Evolutionary conservation across 2,888 invertebrate genomes (phyloP), one percentile per base, ranked within the genome.

Genomic region (Melieria omissa): DNA sequence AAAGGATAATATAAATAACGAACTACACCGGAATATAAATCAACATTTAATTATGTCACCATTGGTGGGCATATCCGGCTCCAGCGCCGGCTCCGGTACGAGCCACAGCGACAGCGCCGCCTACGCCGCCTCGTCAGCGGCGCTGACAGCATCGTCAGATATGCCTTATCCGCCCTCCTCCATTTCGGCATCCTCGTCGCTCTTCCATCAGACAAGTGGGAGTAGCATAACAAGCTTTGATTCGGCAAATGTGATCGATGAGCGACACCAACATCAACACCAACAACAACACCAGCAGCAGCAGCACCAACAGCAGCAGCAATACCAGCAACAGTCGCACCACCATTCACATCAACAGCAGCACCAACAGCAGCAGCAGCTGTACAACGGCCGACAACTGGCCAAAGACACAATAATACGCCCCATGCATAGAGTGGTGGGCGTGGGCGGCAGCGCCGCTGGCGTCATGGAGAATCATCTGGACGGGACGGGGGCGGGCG

Each of bases 1-100:
- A 70, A 78, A 77, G 73, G 79, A 80, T 74, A 78, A 76, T 73
- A 77, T 75, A 69, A 80, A 73, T 75, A 79, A 78, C 79, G 79
- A 81, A 79, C 79, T 82, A 77, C 80, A 80, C 75, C 78, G 81
- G 76, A 81, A 83, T 80, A 83, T 84, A 80, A 84, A 85, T 85
- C 84, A 86, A 83, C 86, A 85, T 83, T 83, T 85, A 82, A 84
- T 85, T 84, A 83, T 85, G 82, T 83, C 84, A 78, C 80, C 81
- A 62, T 57, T 71, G 72, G 71, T 75, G 73, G 78, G 68, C 70
- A 76, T 76, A 58, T 76, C 77, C 74, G 77, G 77, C 72, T 73
- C 79, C 71, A 78, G 77, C 29, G 44, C 60, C 61, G 60, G 41
- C 5, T 49, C 49, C 9, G n/a, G 49, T 0, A 42, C 47, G 29